Percentiles rank a stretch among this genome's conserved stretches.
phyloP scores from a whole-genome alignment of 2,113 vertebrate species.

The Chloroceryle aenea region DNA sequence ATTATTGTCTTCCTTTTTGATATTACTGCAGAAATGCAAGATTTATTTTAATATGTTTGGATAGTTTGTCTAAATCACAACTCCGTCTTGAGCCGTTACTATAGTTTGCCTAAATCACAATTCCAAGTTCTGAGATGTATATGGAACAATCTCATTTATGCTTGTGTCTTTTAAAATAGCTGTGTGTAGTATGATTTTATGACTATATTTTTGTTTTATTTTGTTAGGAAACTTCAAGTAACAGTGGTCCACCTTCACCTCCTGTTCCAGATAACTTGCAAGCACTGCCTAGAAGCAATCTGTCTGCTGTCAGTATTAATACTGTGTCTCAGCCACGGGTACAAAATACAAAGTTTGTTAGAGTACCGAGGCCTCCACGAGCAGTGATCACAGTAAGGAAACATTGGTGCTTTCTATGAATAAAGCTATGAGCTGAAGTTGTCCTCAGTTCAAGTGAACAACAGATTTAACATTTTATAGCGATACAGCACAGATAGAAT shows the following conservation, averaged over 20 bases:
- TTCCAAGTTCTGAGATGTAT: neutral
- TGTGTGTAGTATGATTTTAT: neutral
- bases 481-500: neutral
- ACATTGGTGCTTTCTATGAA: neutral
- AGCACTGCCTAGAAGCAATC: slow-evolving; percentile 79
- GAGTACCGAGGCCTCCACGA: slow-evolving; percentile 81
- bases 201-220: neutral
- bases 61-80: neutral
- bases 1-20: neutral
- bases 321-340: slow-evolving; percentile 80
- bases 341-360: slow-evolving; percentile 82
- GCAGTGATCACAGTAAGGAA: slow-evolving; percentile 82
- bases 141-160: neutral
- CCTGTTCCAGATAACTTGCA: slow-evolving; percentile 70
- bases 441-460: neutral
- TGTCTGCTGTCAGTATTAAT: slow-evolving; percentile 87
- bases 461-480: neutral
- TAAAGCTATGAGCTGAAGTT: neutral
- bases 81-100: neutral
- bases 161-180: neutral
- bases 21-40: neutral
- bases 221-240: slow-evolving; percentile 81
- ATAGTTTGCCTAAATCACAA: neutral
- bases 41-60: neutral
- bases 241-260: slow-evolving; percentile 86